Evolutionary conservation across 1,140 invertebrate species (phyloP).

Genomic region (Drosophila kohkoa): DNA sequence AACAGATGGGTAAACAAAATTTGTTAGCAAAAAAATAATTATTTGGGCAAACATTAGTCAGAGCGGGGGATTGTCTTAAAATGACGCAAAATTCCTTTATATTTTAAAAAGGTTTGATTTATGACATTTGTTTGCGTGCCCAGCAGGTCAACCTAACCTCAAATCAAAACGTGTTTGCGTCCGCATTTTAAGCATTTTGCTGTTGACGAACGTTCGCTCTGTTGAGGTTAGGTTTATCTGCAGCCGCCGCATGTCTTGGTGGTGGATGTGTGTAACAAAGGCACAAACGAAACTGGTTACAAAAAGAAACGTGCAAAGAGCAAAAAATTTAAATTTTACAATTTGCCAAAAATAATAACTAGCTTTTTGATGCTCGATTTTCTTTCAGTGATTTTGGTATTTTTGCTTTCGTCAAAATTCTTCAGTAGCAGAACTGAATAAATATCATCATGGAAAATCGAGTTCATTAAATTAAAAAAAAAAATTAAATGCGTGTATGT

Average conservation of each 20-base stretch:
- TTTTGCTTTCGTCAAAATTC: constrained; percentile 78
- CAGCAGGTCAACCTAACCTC: constrained; percentile 64
- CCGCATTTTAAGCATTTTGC: constrained; percentile 25
- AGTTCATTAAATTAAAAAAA: constrained; percentile 31
- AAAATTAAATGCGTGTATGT: constrained; percentile 20
- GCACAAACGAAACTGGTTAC: constrained; percentile 49
- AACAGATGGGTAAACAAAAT: constrained; percentile 77
- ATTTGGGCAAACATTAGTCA: constrained; percentile 37
- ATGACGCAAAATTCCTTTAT: constrained; percentile 5
- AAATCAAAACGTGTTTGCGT: constrained; percentile 54
- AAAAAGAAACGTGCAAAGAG: constrained; percentile 58
- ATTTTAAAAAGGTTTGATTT: constrained; percentile 23
- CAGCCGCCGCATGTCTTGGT: constrained; percentile 43
- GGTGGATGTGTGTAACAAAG: constrained; percentile 58
- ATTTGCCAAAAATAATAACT: constrained; percentile 10
- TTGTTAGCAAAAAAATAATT: constrained; percentile 73
- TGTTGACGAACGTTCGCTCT: constrained; percentile 1
- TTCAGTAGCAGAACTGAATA: constrained; percentile 85
- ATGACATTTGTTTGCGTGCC: constrained; percentile 57
- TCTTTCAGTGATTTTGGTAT: constrained; percentile 84
- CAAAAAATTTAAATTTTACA: constrained; percentile 30
- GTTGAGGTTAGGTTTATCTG: constrained; percentile 44
- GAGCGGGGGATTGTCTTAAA: constrained; percentile 2
- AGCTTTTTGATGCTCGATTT: constrained; percentile 57
- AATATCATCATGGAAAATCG: constrained; percentile 77